Conservation (phyloP, 2,113 vertebrate genomes). For the Galemys pyrenaicus region DNA sequence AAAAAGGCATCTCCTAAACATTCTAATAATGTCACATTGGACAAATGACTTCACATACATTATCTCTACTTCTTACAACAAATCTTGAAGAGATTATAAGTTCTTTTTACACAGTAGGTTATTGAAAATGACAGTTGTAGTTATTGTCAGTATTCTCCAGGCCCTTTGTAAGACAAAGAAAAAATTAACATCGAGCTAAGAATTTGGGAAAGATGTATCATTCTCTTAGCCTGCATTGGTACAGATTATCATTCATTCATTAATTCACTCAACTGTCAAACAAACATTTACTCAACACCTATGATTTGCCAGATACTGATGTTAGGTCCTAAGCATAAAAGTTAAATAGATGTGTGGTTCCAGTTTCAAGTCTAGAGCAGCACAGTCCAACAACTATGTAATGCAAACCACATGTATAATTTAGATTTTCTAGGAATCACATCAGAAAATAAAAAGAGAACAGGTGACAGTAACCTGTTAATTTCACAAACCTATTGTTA, state of each 20-base stretch:
- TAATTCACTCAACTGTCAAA: background rate
- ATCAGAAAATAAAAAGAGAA: background rate
- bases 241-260: background rate
- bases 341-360: background rate
- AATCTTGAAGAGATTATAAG: background rate
- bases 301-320: background rate
- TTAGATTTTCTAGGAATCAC: background rate
- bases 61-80: background rate
- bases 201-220: background rate
- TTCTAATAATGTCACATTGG: background rate
- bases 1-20: background rate
- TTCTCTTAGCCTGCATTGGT: background rate
- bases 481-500: background rate
- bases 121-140: background rate
- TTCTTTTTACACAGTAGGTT: background rate
- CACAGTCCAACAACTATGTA: background rate
- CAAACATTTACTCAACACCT: background rate
- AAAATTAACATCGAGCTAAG: conserved; percentile 9
- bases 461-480: background rate
- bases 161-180: background rate
- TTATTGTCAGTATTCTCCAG: background rate
- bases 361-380: background rate
- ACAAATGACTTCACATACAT: background rate
- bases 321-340: background rate
- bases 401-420: background rate